These are phyloP conservation scores for Pteronotus mesoamericanus DNA, from an alignment of 2,797 vertebrate genomes.

Conservation along the genomic window DNA sequence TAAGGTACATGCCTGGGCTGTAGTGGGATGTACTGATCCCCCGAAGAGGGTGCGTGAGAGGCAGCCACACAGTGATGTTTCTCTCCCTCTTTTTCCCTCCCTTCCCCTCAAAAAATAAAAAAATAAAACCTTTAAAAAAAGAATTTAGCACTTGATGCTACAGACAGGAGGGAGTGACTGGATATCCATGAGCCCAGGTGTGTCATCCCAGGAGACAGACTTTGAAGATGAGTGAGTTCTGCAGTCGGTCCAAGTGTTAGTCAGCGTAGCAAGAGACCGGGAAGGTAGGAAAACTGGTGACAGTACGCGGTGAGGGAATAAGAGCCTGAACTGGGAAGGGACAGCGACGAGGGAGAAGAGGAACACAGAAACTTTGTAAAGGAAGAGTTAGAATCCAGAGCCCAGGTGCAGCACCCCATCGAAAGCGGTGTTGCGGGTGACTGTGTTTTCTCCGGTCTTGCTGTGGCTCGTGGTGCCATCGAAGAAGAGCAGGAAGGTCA, in stretches of 20 bases:
- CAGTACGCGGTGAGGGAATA: accelerated
- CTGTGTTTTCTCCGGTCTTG: accelerated
- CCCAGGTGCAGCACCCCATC: accelerated
- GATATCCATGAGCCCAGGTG: neutral
- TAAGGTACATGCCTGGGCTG: too few species aligned
- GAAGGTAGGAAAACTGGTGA: neutral
- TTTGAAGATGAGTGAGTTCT: neutral
- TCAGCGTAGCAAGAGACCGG: neutral
- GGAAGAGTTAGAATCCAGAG: neutral
- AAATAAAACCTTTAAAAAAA: too few species aligned
- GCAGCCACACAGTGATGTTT: too few species aligned
- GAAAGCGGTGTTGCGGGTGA: neutral
- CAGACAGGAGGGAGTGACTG: too few species aligned
- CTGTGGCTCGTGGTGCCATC: neutral
- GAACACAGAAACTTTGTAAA: neutral
- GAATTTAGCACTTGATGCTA: neutral
- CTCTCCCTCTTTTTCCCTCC: too few species aligned
- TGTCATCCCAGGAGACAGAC: accelerated
- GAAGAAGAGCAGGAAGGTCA: accelerated
- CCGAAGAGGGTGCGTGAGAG: too few species aligned
- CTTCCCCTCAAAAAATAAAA: too few species aligned
- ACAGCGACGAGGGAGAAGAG: neutral
- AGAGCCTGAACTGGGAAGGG: neutral
- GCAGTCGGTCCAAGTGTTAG: neutral
- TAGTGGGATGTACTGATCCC: too few species aligned